phyloP scores from a whole-genome alignment of 2,888 invertebrate species.

The Stegophylla sp. region DNA sequence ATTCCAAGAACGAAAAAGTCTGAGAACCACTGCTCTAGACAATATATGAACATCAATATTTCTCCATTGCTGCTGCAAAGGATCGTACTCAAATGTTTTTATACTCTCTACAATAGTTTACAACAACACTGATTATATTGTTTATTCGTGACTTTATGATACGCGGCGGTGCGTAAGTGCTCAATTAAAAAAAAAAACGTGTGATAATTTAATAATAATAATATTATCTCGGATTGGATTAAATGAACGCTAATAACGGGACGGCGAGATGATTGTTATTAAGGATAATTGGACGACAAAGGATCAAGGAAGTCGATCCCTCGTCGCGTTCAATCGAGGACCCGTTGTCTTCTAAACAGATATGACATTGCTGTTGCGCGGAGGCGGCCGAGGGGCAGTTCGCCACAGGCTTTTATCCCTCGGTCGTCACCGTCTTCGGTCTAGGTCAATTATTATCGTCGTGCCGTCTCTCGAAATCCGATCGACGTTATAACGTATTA shows the following conservation, averaged over 20 bases:
- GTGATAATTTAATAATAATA: too few species aligned
- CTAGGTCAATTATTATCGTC: slow-evolving; percentile 36
- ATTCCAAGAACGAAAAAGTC: too few species aligned
- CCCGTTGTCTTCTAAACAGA: slow-evolving; percentile 55
- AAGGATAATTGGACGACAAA: slow-evolving; percentile 56
- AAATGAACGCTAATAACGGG: slow-evolving; percentile 40
- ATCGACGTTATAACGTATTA: slow-evolving; percentile 24
- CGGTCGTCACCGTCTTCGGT: slow-evolving; percentile 5
- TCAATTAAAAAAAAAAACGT: not conserved
- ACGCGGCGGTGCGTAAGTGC: too few species aligned
- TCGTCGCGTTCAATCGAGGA: slow-evolving; percentile 42
- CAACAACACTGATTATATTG: too few species aligned
- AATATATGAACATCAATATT: too few species aligned
- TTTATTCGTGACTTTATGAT: too few species aligned
- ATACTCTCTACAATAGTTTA: too few species aligned
- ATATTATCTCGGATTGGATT: slow-evolving; percentile 40
- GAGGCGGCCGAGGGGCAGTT: not conserved
- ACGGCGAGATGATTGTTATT: slow-evolving; percentile 35
- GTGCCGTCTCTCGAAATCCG: slow-evolving; percentile 9
- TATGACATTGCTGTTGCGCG: slow-evolving; percentile 45
- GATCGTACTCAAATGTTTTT: too few species aligned
- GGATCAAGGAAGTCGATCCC: slow-evolving; percentile 50
- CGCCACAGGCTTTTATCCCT: not conserved
- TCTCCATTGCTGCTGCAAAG: too few species aligned
- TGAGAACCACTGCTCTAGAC: too few species aligned